Base-by-base conservation (phyloP, 2,113 vertebrate species). In the Aspidoscelis tigris region DNA sequence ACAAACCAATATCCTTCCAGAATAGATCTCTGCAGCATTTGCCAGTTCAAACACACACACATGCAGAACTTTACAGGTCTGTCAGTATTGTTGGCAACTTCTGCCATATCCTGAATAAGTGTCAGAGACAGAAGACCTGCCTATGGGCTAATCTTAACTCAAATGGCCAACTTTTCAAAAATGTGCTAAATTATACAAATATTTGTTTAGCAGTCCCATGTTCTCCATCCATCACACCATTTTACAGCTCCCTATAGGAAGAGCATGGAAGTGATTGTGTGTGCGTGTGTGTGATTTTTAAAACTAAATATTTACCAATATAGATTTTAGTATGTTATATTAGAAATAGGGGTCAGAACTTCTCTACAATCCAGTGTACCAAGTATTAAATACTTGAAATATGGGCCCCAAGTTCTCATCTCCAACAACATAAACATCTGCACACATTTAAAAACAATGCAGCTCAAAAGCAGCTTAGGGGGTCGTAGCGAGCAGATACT, bases 31-130 rank as follows among this genome's bases (percentile, higher is more conserved):
- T 53, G 58, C 24, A 81, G 6, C 53, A 71, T 14, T 73, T 72
- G 50, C 69, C 55, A 43, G 33, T 47, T 81, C 26, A 81, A 61
- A 72, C 64, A 65, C 16, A 8, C 16, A 43, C 58, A 39, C 3
- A 43, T 4, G 5, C 33, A 43, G 26, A 44, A 33, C 43, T 68
- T 55, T 24, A 7, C 20, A 84, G 55, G 65, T 26, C 58, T 79
- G 26, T 84, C 76, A 84, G 76, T 44, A 50, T 50, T 76, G 26
- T 44, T 53, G 44, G 79, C 55, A 66, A 21, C 43, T 50, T 43
- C 55, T 84, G 55, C 65, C 73, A 12, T 77, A 41, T 84, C n/a
- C 65, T 77, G 33, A 20, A 47, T 64, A 77, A 66, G 78, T 77
- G 66, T 50, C 73, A 81, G 43, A 22, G 80, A 16, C 77, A 47